A percentile compares a stretch with the other conserved stretches of the same genome.
Evolutionary conservation across 2,113 vertebrate species (phyloP).

Genomic region (Phrynosoma blainvillii): DNA sequence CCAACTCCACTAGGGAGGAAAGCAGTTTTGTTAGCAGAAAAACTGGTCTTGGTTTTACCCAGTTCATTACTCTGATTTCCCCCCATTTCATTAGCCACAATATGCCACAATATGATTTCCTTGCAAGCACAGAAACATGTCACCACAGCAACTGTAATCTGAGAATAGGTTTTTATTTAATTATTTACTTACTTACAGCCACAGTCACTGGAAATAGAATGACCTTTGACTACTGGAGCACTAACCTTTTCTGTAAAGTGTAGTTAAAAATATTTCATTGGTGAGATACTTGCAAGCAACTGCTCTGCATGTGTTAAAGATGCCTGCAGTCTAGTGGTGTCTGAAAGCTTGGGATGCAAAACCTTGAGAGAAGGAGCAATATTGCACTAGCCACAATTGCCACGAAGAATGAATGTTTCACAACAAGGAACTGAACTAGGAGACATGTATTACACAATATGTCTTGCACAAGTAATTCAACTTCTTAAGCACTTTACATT

Average conservation of each 20-base stretch:
- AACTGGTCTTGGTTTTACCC: not conserved
- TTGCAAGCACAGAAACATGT: slow-evolving; percentile 10
- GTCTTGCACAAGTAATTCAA: not conserved
- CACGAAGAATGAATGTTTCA: not conserved
- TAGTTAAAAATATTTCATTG: slow-evolving; percentile 31
- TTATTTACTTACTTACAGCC: not conserved
- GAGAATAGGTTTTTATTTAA: not conserved
- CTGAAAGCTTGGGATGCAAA: not conserved
- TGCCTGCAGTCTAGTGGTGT: not conserved
- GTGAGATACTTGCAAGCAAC: slow-evolving; percentile 14
- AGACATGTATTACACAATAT: not conserved
- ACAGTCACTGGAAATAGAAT: slow-evolving; percentile 26
- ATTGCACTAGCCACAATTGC: not conserved
- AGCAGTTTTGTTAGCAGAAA: not conserved
- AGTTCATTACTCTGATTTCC: not conserved
- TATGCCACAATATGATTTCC: not conserved
- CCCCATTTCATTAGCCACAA: not conserved
- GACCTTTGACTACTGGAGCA: slow-evolving; percentile 23
- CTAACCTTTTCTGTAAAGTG: slow-evolving; percentile 19
- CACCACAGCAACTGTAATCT: slow-evolving; percentile 16
- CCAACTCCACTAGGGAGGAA: not conserved
- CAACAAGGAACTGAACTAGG: not conserved
- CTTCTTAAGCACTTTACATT: not conserved
- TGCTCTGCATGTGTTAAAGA: not conserved
- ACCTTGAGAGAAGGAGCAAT: not conserved